Percentiles rank a stretch among this genome's conserved stretches.
phyloP scores from a whole-genome alignment of 2,797 vertebrate species.

The Streptopelia turtur region DNA sequence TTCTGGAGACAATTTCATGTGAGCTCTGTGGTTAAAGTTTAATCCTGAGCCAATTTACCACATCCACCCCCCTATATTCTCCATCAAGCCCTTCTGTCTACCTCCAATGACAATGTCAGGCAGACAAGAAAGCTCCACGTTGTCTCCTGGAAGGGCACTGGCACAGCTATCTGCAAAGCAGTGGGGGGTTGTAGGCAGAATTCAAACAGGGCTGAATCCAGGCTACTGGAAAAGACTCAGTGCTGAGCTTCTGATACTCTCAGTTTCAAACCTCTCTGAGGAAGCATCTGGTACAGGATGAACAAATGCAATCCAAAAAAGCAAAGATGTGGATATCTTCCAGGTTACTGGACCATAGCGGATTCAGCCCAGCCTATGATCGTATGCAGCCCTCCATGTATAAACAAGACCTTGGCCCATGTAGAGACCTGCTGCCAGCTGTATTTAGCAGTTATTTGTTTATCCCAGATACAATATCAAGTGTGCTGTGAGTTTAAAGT shows the following conservation, averaged over 20 bases:
- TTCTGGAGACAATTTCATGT: background rate
- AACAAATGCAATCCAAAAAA: background rate
- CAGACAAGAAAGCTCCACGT: background rate
- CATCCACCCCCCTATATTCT: background rate
- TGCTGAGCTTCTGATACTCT: background rate
- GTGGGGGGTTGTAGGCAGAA: background rate
- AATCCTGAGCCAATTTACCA: background rate
- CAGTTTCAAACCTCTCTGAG: background rate
- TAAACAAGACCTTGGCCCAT: background rate
- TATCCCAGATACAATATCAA: background rate
- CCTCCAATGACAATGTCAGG: background rate
- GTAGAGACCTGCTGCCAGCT: background rate
- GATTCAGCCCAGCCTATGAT: background rate
- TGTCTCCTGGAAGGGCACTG: background rate
- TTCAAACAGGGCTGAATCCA: background rate
- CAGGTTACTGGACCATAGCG: background rate
- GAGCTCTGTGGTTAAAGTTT: background rate
- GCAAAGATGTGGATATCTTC: background rate
- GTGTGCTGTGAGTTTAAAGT: background rate
- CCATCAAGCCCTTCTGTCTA: background rate
- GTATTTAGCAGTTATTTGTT: background rate
- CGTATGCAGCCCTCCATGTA: fast-evolving
- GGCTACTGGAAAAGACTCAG: background rate
- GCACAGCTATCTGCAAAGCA: fast-evolving
- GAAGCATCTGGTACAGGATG: background rate